Evolutionary conservation across 35 echinoderm and acorn worm genomes (phyloP).

Genomic region (Eucidaris tribuloides): DNA sequence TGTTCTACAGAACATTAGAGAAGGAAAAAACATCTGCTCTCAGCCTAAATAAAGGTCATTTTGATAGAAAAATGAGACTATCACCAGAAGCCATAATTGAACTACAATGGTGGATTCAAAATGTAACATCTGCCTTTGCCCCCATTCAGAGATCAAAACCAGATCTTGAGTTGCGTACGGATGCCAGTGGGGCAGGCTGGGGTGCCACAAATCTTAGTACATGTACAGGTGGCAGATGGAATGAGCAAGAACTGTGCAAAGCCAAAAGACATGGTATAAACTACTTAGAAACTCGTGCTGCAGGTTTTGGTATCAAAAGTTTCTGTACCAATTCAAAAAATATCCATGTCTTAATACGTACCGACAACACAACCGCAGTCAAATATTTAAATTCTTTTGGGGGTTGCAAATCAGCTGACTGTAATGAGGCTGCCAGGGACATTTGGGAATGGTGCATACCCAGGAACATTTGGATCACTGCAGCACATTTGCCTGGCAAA

Average conservation of each 20-base stretch:
- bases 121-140: neutral
- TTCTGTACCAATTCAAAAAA: conserved; percentile 32
- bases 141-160: conserved; percentile 24
- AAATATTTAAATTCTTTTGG: conserved; percentile 65
- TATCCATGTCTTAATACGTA: conserved; percentile 44
- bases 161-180: conserved; percentile 21
- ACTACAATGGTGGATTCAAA: conserved; percentile 62
- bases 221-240: conserved; percentile 52
- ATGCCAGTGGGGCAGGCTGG: conserved; percentile 57
- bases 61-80: conserved; percentile 32
- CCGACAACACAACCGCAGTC: conserved; percentile 74
- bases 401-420: conserved; percentile 40
- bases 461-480: conserved; percentile 61
- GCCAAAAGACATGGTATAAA: conserved; percentile 40
- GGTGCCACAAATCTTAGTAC: conserved; percentile 47
- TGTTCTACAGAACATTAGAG: conserved; percentile 63
- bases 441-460: conserved; percentile 74
- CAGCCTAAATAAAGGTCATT: conserved; percentile 47
- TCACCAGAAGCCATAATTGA: conserved; percentile 38
- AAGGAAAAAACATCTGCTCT: conserved; percentile 53
- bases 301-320: conserved; percentile 31
- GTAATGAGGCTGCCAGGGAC: conserved; percentile 49
- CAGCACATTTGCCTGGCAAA: conserved; percentile 52
- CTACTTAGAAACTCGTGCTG: conserved; percentile 45
- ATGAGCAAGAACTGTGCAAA: neutral